Conservation (phyloP, 2,888 invertebrate genomes). For the Petrolisthes cinctipes region DNA sequence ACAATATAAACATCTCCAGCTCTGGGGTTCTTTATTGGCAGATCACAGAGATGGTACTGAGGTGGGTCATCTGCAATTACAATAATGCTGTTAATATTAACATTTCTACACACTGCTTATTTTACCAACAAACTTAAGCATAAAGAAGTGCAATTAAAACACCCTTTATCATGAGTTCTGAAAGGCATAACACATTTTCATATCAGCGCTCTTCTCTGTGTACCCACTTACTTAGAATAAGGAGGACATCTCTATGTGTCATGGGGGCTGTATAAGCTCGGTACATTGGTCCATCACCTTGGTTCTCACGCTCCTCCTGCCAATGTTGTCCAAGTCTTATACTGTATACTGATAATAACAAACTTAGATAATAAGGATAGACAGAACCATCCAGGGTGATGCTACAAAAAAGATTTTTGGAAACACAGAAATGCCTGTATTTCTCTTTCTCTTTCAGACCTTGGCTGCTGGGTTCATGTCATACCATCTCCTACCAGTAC, state of each 20-base stretch:
- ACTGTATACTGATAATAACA: too few relatives aligned
- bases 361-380: too few relatives aligned
- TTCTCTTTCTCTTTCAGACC: too few relatives aligned
- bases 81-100: too few relatives aligned
- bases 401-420: too few relatives aligned
- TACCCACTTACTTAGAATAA: slow-evolving; percentile 34
- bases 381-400: too few relatives aligned
- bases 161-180: neutral
- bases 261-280: slow-evolving; percentile 47
- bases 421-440: too few relatives aligned
- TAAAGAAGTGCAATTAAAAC: neutral
- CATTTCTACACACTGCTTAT: too few relatives aligned
- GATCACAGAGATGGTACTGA: slow-evolving; percentile 36
- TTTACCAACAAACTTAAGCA: too few relatives aligned
- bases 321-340: too few relatives aligned
- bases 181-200: neutral
- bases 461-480: too few relatives aligned
- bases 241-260: slow-evolving; percentile 42
- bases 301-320: slow-evolving; percentile 42
- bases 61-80: slow-evolving; percentile 41
- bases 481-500: too few relatives aligned
- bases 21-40: slow-evolving; percentile 35
- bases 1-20: slow-evolving; percentile 47
- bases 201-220: neutral
- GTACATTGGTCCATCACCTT: slow-evolving; percentile 38